A percentile compares a stretch with the other conserved stretches of the same genome.
Evolutionary conservation across 2,113 vertebrate genomes (phyloP).

Genomic region (Laticauda colubrina): DNA sequence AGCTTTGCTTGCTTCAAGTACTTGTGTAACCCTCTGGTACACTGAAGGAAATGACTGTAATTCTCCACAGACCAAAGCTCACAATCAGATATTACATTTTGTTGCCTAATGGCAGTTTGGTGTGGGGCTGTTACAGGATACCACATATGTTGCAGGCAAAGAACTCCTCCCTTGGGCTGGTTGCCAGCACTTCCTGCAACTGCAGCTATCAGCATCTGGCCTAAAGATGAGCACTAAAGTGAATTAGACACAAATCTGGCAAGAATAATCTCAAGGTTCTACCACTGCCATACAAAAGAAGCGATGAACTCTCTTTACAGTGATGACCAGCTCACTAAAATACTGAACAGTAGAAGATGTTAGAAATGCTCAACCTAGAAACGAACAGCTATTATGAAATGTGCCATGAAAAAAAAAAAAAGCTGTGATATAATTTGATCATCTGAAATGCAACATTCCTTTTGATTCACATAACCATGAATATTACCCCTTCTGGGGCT

Average conservation of each 20-base stretch:
- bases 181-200: not conserved
- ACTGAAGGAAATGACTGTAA: slow-evolving; percentile 7
- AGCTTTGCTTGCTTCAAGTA: not conserved
- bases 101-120: slow-evolving; percentile 1
- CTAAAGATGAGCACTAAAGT: not conserved
- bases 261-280: too few species aligned
- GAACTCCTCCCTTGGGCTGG: not conserved
- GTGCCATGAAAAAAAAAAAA: not conserved
- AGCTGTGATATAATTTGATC: not conserved
- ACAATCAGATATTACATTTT: not conserved
- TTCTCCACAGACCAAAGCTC: not conserved
- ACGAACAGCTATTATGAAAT: not conserved
- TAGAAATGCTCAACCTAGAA: not conserved
- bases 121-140: not conserved
- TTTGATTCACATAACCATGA: not conserved
- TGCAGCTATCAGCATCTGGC: not conserved
- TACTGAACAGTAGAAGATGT: not conserved
- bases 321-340: not conserved
- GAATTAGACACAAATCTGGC: not conserved
- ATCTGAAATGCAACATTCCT: not conserved
- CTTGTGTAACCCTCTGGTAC: not conserved
- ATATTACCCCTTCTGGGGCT: not conserved
- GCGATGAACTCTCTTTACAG: not conserved
- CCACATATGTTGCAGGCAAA: not conserved
- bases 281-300: not conserved